Evolutionary conservation across 2,888 invertebrate species (phyloP).

Genomic region (Scaptomyza flava): DNA sequence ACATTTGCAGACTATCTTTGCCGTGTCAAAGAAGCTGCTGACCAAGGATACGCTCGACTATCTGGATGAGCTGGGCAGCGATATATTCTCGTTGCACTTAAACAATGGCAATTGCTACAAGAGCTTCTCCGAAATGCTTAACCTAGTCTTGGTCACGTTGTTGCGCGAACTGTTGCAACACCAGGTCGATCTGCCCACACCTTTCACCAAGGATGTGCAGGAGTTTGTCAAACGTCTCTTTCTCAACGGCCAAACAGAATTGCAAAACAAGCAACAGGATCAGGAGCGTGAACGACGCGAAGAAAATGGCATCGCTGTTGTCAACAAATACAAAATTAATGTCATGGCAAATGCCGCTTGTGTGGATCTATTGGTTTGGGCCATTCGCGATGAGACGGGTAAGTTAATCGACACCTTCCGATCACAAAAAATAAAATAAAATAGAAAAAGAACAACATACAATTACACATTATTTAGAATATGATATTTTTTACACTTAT

Average conservation of each 20-base stretch:
- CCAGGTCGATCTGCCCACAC: slow-evolving; percentile 94
- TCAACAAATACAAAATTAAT: slow-evolving; percentile 96
- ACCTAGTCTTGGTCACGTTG: slow-evolving; percentile 95
- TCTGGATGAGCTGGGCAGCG: slow-evolving; percentile 93
- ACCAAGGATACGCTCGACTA: slow-evolving; percentile 92
- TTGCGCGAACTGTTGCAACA: slow-evolving; percentile 95
- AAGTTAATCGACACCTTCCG: slow-evolving; percentile 59
- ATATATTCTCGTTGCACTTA: slow-evolving; percentile 90
- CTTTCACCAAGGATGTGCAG: slow-evolving; percentile 96
- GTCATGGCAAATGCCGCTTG: slow-evolving; percentile 99
- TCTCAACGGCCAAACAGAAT: slow-evolving; percentile 95
- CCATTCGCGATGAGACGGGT: slow-evolving; percentile 98
- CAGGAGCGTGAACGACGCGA: slow-evolving; percentile 93
- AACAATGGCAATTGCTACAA: slow-evolving; percentile 95
- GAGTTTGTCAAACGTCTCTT: slow-evolving; percentile 96
- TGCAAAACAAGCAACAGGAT: slow-evolving; percentile 94
- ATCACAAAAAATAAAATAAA: not conserved
- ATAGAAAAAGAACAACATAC: not conserved
- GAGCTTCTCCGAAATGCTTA: slow-evolving; percentile 97
- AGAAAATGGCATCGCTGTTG: slow-evolving; percentile 88
- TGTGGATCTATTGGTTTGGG: slow-evolving; percentile 98
- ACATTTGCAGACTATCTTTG: slow-evolving; percentile 92
- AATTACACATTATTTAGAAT: not conserved
- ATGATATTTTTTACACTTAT: not conserved
- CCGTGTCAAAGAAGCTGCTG: slow-evolving; percentile 92